Base-by-base conservation (phyloP, 2,113 vertebrate species). In the Pluvianellus socialis region DNA sequence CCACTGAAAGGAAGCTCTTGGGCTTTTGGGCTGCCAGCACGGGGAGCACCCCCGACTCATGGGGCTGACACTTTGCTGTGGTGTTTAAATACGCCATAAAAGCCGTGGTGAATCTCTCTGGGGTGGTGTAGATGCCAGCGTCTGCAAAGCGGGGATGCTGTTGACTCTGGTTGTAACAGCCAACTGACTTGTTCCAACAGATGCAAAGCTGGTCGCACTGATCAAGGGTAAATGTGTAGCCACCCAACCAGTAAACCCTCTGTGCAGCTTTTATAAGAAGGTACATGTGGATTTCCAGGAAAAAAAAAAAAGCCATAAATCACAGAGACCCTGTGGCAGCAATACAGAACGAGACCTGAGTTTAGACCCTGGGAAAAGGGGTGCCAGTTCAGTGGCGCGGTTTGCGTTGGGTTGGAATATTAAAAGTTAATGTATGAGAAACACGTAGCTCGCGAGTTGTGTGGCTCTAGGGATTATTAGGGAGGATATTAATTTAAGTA, bases 401-500 rank as follows among this genome's bases (percentile, higher is more conserved):
- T 38, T 90, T 90, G 27, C 8, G 7, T 23, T 28, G 33, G 8
- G 19, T 12, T 82, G 71, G 28, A 82, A 59, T 86, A 85, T 52
- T 90, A 23, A 14, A 91, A 68, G 27, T 61, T 80, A 85, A 50
- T 5, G 0, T 20, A 35, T 14, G 21, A 87, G 72, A 68, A 87
- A 45, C n/a, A 6, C 4, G 7, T 45, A 68, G 53, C 66, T 95
- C 49, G 6, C 35, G 65, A 10, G 80, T 70, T 20, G 49, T 76
- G 42, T 52, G 55, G 68, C 20, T 92, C 58, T 79, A 58, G 74
- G 70, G 44, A 62, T 94, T 89, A 81, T 82, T 87, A 45, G 45
- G 62, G 70, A 75, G 70, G 62, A 47, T 87, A 72, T 96, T 89
- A 93, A 85, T 82, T 92, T 65, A 88, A 94, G 89, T 68, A 90